Percentiles rank a stretch among this genome's conserved stretches.
Conservation (phyloP, 2,113 vertebrate species). For the Micromys minutus region DNA sequence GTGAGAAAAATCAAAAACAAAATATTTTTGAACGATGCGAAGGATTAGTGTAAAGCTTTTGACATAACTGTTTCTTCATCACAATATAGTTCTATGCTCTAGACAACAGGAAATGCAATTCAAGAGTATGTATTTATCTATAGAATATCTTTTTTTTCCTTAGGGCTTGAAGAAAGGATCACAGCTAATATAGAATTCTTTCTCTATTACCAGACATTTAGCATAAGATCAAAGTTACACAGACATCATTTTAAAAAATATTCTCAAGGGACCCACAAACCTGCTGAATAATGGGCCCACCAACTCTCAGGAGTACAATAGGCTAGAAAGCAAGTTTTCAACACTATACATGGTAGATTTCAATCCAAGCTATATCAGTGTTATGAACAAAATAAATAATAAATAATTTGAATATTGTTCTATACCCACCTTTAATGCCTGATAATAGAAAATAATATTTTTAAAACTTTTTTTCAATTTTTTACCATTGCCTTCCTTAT, state of each 20-base stretch:
- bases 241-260: not conserved
- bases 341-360: not conserved
- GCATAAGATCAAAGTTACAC: not conserved
- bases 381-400: not conserved
- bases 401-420: not conserved
- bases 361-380: not conserved
- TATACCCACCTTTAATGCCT: not conserved
- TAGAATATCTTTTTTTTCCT: not conserved
- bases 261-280: too few species aligned
- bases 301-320: not conserved
- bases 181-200: not conserved
- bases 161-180: not conserved
- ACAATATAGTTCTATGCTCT: not conserved
- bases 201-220: not conserved
- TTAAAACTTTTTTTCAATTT: not conserved
- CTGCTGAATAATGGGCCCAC: not conserved
- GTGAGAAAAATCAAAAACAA: not conserved
- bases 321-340: not conserved
- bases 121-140: not conserved
- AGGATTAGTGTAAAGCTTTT: not conserved
- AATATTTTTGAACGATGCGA: too few species aligned
- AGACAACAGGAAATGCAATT: not conserved
- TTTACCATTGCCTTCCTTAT: not conserved
- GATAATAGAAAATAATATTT: not conserved
- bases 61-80: too few species aligned